These are phyloP conservation scores for Theristicus caerulescens DNA, from an alignment of 2,113 vertebrate species.

Conservation along the genomic window DNA sequence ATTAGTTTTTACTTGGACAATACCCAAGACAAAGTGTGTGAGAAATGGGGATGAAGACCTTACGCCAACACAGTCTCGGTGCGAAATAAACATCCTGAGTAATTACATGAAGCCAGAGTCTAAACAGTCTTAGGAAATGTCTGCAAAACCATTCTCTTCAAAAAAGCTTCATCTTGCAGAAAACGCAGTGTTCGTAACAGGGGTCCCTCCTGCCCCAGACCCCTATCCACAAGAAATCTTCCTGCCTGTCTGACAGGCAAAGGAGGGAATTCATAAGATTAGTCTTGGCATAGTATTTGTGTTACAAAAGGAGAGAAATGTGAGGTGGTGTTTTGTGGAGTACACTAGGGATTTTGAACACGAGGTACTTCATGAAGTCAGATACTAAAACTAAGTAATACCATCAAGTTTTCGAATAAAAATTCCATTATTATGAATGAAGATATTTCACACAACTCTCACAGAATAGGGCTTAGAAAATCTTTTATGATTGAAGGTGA, in stretches of 20 bases:
- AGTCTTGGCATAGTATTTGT: not conserved
- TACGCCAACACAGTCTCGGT: not conserved
- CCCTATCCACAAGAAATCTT: not conserved
- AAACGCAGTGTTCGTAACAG: not conserved
- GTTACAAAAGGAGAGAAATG: not conserved
- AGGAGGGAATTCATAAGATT: not conserved
- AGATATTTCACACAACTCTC: not conserved
- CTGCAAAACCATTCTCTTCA: not conserved
- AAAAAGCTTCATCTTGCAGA: not conserved
- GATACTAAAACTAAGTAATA: not conserved
- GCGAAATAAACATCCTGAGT: not conserved
- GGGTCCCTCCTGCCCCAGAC: accelerated
- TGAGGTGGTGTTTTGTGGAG: not conserved
- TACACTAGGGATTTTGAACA: not conserved
- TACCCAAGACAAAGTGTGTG: not conserved
- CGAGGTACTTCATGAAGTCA: not conserved
- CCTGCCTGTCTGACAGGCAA: not conserved
- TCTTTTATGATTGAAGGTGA: not conserved
- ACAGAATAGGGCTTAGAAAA: not conserved
- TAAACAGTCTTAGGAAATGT: not conserved
- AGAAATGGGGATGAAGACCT: not conserved
- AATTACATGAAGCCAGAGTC: not conserved
- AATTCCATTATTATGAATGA: not conserved
- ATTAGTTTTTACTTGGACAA: not conserved
- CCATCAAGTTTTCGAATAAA: not conserved